Percentiles rank a stretch among this genome's conserved stretches.
These are phyloP conservation scores for Mus caroli DNA, from an alignment of 2,797 vertebrate genomes.

Conservation along the genomic window DNA sequence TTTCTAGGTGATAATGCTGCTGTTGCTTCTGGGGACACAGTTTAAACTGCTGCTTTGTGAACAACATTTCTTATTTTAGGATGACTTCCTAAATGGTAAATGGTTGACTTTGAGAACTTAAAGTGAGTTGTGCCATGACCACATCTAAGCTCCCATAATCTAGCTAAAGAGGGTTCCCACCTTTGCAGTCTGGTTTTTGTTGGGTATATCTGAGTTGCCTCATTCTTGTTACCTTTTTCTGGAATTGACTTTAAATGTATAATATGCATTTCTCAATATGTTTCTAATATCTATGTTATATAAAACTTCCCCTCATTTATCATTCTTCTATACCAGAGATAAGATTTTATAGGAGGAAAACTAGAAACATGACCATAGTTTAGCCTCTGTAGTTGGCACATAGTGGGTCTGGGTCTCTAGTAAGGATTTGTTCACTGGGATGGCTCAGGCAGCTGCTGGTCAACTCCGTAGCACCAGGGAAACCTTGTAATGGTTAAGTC, in stretches of 20 bases:
- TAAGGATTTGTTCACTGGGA: background rate
- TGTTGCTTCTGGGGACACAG: background rate
- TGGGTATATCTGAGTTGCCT: background rate
- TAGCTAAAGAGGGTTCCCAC: no score
- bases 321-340: background rate
- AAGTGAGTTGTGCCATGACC: background rate
- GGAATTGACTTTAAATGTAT: background rate
- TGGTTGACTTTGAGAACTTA: background rate
- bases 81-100: background rate
- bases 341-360: constrained; percentile 4
- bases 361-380: background rate
- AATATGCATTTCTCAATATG: background rate
- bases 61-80: background rate
- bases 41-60: background rate
- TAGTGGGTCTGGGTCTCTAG: constrained; percentile 2
- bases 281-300: background rate
- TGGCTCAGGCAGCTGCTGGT: background rate
- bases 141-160: background rate
- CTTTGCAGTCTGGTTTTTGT: background rate
- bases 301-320: background rate
- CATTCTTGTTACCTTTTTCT: constrained; percentile 2
- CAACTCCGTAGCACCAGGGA: background rate
- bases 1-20: background rate
- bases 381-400: background rate
- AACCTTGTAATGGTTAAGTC: background rate